Percentiles rank a stretch among this genome's conserved stretches.
Evolutionary conservation across 2,888 invertebrate species (phyloP).

Genomic region (Clunio marinus): DNA sequence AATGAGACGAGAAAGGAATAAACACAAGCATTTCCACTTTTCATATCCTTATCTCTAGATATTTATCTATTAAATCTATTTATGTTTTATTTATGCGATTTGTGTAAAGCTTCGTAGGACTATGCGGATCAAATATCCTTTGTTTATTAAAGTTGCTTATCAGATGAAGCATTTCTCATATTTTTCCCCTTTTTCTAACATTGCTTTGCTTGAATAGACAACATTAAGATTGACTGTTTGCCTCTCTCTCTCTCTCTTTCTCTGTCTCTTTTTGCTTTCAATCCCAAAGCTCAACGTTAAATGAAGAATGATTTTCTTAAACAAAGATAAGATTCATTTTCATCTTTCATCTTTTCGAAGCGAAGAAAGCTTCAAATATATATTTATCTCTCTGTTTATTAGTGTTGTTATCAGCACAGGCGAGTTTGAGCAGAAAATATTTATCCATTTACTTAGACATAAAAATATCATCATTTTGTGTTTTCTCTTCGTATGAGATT

Average conservation of each 20-base stretch:
- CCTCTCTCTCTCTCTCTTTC: too few relatives aligned
- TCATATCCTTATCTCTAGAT: not conserved
- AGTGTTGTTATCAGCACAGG: not conserved
- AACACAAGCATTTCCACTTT: conserved; percentile 19
- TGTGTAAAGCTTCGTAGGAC: not conserved
- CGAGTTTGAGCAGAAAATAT: not conserved
- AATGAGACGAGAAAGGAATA: not conserved
- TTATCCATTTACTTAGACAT: conserved; percentile 8
- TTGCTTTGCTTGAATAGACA: not conserved
- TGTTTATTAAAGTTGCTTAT: conserved; percentile 12
- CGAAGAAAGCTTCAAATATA: not conserved
- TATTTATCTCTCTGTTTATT: not conserved
- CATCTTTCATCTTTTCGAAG: not conserved
- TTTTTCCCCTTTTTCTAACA: too few relatives aligned
- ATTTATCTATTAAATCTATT: conserved; percentile 22
- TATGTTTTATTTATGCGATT: conserved; percentile 21
- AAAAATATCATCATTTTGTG: conserved; percentile 13
- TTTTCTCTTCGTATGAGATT: too few relatives aligned
- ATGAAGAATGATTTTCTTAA: not conserved
- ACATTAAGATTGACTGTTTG: not conserved
- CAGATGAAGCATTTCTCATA: conserved; percentile 1
- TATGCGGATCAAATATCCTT: conserved; percentile 5
- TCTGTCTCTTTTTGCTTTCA: too few relatives aligned
- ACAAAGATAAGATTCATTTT: not conserved
- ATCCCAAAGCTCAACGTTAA: not conserved